Conservation (phyloP, 2,797 vertebrate genomes). For the Myotis myotis region DNA sequence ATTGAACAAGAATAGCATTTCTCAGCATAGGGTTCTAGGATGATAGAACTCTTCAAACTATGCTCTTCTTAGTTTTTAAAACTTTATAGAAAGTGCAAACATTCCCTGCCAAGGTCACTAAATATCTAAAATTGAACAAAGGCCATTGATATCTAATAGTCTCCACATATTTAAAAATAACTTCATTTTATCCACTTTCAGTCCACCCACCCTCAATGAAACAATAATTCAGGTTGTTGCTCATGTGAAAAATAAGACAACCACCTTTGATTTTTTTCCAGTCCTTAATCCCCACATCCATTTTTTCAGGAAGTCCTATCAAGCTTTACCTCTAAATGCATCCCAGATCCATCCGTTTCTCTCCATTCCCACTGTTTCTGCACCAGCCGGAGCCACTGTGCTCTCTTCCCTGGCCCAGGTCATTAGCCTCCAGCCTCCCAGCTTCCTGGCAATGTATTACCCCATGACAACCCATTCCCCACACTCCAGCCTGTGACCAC, state of each 20-base stretch:
- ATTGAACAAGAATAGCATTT: neutral
- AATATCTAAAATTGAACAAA: neutral
- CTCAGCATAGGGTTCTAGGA: neutral
- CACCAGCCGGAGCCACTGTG: neutral
- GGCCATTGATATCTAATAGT: neutral
- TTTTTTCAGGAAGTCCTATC: neutral
- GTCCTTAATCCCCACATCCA: neutral
- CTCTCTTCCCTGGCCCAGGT: neutral
- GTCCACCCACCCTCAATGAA: neutral
- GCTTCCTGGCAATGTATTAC: too few species aligned
- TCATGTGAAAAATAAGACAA: neutral
- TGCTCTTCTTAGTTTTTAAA: neutral
- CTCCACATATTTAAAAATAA: neutral
- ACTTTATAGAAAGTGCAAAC: neutral
- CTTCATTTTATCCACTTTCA: neutral
- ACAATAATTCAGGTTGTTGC: neutral
- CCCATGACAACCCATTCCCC: neutral
- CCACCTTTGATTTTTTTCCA: neutral
- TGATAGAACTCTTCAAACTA: neutral
- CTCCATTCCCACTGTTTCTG: neutral
- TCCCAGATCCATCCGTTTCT: neutral
- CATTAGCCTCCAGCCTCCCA: neutral
- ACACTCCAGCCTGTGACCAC: neutral
- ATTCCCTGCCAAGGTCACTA: neutral
- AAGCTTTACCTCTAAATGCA: neutral